phyloP scores from a whole-genome alignment of 2,888 invertebrate species.

The Xestobium rufovillosum region DNA sequence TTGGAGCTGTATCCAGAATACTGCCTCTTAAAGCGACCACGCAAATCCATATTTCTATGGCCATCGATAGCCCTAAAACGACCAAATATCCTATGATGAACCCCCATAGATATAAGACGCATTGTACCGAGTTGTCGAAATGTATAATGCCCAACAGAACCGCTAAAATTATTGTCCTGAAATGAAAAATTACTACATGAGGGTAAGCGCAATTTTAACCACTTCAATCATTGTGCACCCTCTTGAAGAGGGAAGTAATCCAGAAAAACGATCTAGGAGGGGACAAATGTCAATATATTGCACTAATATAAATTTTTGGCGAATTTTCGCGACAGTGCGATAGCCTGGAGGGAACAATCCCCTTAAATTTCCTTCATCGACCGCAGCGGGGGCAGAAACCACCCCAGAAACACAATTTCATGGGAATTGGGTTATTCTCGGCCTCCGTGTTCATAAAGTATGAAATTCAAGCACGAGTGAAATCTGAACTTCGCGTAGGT shows the following conservation, averaged over 20 bases:
- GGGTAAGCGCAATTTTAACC: conserved; percentile 11
- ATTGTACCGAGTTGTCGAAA: conserved; percentile 47
- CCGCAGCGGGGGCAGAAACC: too few species aligned
- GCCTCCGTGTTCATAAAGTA: too few species aligned
- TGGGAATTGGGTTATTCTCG: too few species aligned
- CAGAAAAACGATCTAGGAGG: not conserved
- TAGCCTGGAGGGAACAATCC: too few species aligned
- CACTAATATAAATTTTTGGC: too few species aligned
- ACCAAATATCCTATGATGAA: conserved; percentile 56
- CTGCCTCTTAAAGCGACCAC: conserved; percentile 70
- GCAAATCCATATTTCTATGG: conserved; percentile 64
- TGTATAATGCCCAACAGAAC: conserved; percentile 51
- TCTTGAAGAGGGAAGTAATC: conserved; percentile 5
- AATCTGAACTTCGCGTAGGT: too few species aligned
- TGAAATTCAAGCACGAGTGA: too few species aligned
- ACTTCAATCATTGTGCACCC: conserved; percentile 2
- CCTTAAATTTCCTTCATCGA: too few species aligned
- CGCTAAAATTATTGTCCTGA: conserved; percentile 55
- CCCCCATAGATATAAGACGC: conserved; percentile 48
- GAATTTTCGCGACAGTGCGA: too few species aligned
- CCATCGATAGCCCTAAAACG: conserved; percentile 52
- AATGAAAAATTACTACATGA: too few species aligned
- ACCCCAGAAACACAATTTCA: too few species aligned
- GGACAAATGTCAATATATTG: not conserved
- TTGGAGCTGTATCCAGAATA: conserved; percentile 66